A percentile compares a stretch with the other conserved stretches of the same genome.
phyloP scores from a whole-genome alignment of 2,113 vertebrate species.

The Sturnus vulgaris region DNA sequence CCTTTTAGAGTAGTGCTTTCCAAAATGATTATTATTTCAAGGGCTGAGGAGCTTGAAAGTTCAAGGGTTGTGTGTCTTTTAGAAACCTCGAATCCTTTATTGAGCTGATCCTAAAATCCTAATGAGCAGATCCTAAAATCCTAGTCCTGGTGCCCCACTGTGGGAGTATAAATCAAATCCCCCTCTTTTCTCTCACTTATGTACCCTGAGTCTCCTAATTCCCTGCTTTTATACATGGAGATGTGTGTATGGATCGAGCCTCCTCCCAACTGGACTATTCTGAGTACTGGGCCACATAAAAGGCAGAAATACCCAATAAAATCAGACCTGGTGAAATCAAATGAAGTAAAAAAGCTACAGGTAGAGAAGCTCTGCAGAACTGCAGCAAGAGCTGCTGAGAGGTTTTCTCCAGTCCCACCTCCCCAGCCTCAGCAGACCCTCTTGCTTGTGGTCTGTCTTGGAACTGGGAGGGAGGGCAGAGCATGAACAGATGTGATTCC shows the following conservation, averaged over 20 bases:
- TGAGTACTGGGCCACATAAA: not conserved
- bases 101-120: not conserved
- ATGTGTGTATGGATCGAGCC: not conserved
- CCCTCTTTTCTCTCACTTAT: not conserved
- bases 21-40: not conserved
- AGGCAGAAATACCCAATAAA: not conserved
- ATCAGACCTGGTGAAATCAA: not conserved
- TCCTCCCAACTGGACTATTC: not conserved
- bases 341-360: not conserved
- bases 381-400: not conserved
- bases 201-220: not conserved
- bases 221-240: not conserved
- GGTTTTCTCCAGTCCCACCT: not conserved
- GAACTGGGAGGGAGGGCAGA: not conserved
- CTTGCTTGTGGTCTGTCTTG: not conserved
- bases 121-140: not conserved
- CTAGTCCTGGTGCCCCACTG: not conserved
- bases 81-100: not conserved
- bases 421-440: not conserved
- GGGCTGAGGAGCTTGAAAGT: not conserved
- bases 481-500: not conserved
- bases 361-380: not conserved
- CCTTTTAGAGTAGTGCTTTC: not conserved
- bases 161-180: not conserved
- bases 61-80: not conserved